Base-by-base conservation (phyloP, 37 sponge, comb jelly and placozoan species). In the Beroe ovata region DNA sequence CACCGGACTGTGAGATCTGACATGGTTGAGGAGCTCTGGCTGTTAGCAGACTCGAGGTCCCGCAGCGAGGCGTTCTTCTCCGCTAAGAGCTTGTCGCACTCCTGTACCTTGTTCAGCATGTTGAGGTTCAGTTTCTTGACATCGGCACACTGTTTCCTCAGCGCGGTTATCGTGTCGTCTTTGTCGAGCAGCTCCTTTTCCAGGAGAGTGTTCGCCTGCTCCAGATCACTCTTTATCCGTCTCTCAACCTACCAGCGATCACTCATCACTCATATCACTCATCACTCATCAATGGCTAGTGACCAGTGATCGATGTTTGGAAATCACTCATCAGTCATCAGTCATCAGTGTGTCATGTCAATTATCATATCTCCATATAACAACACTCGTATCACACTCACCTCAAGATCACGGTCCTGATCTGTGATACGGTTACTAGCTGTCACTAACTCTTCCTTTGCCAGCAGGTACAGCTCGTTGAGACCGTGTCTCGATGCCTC, bases 141-240 rank as follows among this genome's bases (percentile, higher is more conserved):
- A 64, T 97, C 97, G 22, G 93, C 93, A 35, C 95, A 64, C 90
- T 97, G 97, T 77, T 94, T 92, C n/a, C 97, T 61, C 38, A 97
- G 91, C 0, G 93, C 72, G 2, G 91, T 60, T 0, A 95, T 88
- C 20, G 91, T 91, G 91, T 95, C 94, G 89, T 97, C 95, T 60
- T 97, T 97, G 89, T 95, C 97, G 39, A 93, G 93, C 34, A 95
- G 64, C 36, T 91, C 92, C 72, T 93, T 96, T 91, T 96, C 97
- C 60, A 96, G 42, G 58, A 96, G 91, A 61, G 90, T 64, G 28
- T 92, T 89, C 0, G 97, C 97, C 41, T 72, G 91, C 93, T 95
- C 71, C 60, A 71, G 20, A 20, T 77, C 84, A 42, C 28, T 42
- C 84, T 77, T 47, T 16, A 47, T 47, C 11, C 54, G 54, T 16